Evolutionary conservation across 2,797 vertebrate species (phyloP), one percentile per base, ranked within the genome.

Genomic region (Hapalemur alaotrensis): DNA sequence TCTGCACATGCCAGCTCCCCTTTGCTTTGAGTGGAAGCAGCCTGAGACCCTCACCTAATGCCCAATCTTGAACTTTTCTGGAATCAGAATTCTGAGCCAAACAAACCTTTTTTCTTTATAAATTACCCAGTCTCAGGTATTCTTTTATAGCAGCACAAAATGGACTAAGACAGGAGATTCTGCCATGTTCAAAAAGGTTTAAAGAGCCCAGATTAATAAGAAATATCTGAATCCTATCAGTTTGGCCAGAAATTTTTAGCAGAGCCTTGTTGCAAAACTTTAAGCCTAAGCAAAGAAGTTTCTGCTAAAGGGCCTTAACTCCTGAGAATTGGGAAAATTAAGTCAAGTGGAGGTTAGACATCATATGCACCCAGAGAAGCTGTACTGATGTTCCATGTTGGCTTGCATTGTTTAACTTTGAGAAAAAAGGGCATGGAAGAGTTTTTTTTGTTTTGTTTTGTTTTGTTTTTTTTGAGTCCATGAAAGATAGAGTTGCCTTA

Each of bases 191-290:
- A 52, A 61, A 94, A 84, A 4, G 7, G 32, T 86, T 97, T 86
- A 95, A 89, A 81, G 76, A 93, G 28, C 67, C 67, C 59, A 38
- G 54, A 73, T 85, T 93, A 97, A 89, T 25, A 87, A 93, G 54
- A 92, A 96, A 57, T 89, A 83, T 18, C 75, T 93, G 75, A 94
- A 83, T 75, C 59, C 54, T 75, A 25, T 86, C 17, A 15, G 0
- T 22, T 38, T 61, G 75, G 22, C 32, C 41, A 46, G 81, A 85
- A 48, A 30, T 35, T 61, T 95, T 52, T 95, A 93, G n/a, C 73
- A 83, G 72, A 86, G 59, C 35, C 46, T 95, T 80, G 15, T 76
- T 61, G 59, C 41, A 86, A 89, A 91, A 43, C 48, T 14, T 93
- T 20, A 18, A 72, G 30, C 32, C 46, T 94, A 54, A 83, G 82